A percentile compares a stretch with the other conserved stretches of the same genome.
phyloP scores from a whole-genome alignment of 2,797 vertebrate genomes.

The Sebastes umbrosus region DNA sequence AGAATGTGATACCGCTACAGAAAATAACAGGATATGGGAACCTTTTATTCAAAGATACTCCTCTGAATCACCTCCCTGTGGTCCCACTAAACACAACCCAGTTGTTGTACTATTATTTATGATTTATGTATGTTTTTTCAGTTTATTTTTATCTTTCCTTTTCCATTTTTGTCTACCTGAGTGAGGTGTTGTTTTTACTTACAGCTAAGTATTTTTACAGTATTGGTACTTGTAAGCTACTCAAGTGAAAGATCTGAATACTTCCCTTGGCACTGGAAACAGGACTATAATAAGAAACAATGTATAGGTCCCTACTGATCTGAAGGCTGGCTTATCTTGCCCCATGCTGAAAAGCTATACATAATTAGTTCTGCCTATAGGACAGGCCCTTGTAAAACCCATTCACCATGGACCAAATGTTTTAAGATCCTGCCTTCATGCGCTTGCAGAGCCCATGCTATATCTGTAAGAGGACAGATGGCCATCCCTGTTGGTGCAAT shows the following conservation, averaged over 20 bases:
- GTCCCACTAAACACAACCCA: neutral
- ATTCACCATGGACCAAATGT: conserved; percentile 51
- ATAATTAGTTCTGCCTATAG: conserved; percentile 50
- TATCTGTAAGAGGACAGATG: conserved; percentile 79
- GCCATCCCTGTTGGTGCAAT: conserved; percentile 70
- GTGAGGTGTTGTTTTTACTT: neutral
- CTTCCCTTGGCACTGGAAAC: neutral
- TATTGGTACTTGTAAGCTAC: neutral
- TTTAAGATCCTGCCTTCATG: conserved; percentile 50
- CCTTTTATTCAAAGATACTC: neutral
- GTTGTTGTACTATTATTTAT: neutral
- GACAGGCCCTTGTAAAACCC: conserved; percentile 29
- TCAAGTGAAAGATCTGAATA: neutral
- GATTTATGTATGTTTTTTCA: no score
- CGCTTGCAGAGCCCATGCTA: conserved; percentile 55
- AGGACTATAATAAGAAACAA: conserved; percentile 5
- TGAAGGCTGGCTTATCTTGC: conserved; percentile 1
- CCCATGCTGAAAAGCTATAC: conserved; percentile 23
- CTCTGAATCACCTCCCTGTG: neutral
- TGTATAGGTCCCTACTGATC: conserved; percentile 18
- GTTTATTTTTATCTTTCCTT: neutral
- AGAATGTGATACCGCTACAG: neutral
- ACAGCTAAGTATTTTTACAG: neutral
- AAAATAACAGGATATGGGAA: neutral
- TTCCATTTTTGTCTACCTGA: neutral